phyloP scores from a whole-genome alignment of 2,113 vertebrate species.

The Mystacornis crossleyi region DNA sequence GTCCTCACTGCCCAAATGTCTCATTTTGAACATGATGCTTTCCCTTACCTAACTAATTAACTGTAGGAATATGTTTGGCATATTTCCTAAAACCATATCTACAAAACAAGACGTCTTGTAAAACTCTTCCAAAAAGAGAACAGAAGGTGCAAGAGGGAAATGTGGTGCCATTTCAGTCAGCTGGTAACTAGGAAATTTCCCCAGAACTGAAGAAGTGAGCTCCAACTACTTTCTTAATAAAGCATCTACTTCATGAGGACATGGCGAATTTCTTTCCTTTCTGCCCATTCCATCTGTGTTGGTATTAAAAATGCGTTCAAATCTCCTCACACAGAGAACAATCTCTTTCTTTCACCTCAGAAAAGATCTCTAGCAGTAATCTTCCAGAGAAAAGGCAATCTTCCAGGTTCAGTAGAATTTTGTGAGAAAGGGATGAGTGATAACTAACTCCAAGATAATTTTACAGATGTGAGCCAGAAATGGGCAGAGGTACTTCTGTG shows the following conservation, averaged over 20 bases:
- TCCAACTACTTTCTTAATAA: not conserved
- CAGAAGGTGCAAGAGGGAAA: not conserved
- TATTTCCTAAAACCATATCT: not conserved
- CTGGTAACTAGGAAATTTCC: not conserved
- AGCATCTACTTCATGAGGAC: not conserved
- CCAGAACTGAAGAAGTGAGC: not conserved
- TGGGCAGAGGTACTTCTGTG: not conserved
- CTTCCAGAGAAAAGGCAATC: not conserved
- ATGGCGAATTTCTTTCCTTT: not conserved
- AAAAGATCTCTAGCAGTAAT: not conserved
- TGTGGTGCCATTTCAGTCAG: not conserved
- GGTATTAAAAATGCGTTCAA: not conserved
- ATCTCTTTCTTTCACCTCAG: not conserved
- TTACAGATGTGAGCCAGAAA: not conserved
- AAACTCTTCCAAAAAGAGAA: not conserved
- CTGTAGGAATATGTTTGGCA: not conserved
- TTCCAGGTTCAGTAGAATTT: not conserved
- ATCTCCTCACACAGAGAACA: not conserved
- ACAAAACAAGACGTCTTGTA: not conserved
- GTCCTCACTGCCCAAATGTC: not conserved
- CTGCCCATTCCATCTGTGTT: not conserved
- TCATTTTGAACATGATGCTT: not conserved
- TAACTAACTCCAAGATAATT: not conserved
- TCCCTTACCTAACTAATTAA: not conserved
- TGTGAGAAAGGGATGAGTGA: not conserved